Conservation (phyloP, 2,113 vertebrate genomes). For the Pagrus major region DNA sequence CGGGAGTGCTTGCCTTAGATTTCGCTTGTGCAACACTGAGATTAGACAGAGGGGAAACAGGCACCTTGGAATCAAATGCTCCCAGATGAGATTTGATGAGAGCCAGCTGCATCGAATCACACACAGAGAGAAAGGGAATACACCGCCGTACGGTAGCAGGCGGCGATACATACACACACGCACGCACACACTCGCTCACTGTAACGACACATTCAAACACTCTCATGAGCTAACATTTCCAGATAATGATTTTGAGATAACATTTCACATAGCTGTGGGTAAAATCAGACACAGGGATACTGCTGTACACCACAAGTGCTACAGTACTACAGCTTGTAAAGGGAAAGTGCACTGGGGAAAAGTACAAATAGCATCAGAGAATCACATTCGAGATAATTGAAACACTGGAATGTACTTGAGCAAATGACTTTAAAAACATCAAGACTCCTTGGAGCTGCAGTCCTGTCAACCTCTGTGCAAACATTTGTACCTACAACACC, state of each 20-base stretch:
- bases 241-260: slow-evolving; percentile 67
- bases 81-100: slow-evolving; percentile 83
- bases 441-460: not conserved
- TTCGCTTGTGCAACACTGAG: slow-evolving; percentile 68
- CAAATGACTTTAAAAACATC: not conserved
- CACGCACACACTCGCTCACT: slow-evolving; percentile 3
- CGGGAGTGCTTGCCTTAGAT: slow-evolving; percentile 59
- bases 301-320: slow-evolving; percentile 26
- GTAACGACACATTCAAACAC: slow-evolving; percentile 42
- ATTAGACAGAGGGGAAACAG: slow-evolving; percentile 79
- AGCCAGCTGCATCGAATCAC: slow-evolving; percentile 80
- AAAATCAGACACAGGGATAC: slow-evolving; percentile 33
- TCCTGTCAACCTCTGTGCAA: no score
- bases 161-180: slow-evolving; percentile 19
- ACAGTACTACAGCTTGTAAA: not conserved
- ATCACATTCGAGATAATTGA: not conserved
- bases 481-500: not conserved
- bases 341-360: not conserved
- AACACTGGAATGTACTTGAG: not conserved
- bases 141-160: slow-evolving; percentile 66
- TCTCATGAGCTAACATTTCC: slow-evolving; percentile 59
- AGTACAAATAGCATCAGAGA: not conserved
- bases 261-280: slow-evolving; percentile 49
- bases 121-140: slow-evolving; percentile 58
- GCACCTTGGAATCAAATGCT: slow-evolving; percentile 83